phyloP scores from a whole-genome alignment of 2,888 invertebrate genomes.

The Chesias legatella region DNA sequence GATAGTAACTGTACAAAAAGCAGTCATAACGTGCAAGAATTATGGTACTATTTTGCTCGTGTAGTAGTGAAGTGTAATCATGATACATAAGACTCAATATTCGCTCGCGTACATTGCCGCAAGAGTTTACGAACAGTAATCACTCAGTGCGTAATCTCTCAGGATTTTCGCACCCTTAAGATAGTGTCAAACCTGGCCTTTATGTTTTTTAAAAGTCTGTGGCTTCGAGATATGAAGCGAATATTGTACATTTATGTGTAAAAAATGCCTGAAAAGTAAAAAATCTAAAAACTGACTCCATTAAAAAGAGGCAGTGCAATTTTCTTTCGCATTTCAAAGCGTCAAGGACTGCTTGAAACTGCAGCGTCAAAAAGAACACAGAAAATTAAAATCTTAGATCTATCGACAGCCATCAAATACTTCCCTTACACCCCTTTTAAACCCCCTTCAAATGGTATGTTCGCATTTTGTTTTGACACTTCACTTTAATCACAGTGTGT shows the following conservation, averaged over 20 bases:
- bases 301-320: too few species aligned
- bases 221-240: constrained; percentile 56
- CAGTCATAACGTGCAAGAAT: constrained; percentile 30
- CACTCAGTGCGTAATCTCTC: constrained; percentile 77
- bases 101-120: constrained; percentile 59
- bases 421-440: not conserved
- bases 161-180: constrained; percentile 63
- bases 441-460: constrained; percentile 20
- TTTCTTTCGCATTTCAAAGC: too few species aligned
- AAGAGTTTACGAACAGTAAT: constrained; percentile 72
- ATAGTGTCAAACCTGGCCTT: constrained; percentile 51
- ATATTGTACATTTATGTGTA: constrained; percentile 41
- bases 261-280: too few species aligned
- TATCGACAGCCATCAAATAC: constrained; percentile 8
- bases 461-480: constrained; percentile 76
- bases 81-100: constrained; percentile 59
- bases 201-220: constrained; percentile 68
- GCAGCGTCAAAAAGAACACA: constrained; percentile 1
- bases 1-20: constrained; percentile 26
- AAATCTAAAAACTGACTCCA: too few species aligned
- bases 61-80: constrained; percentile 57
- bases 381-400: constrained; percentile 12
- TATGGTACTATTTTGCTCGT: constrained; percentile 14
- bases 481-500: constrained; percentile 77
- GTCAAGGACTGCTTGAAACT: not conserved